Evolutionary conservation across 2,113 vertebrate genomes (phyloP), one percentile per base, ranked within the genome.

Genomic region (Sminthopsis crassicaudata): DNA sequence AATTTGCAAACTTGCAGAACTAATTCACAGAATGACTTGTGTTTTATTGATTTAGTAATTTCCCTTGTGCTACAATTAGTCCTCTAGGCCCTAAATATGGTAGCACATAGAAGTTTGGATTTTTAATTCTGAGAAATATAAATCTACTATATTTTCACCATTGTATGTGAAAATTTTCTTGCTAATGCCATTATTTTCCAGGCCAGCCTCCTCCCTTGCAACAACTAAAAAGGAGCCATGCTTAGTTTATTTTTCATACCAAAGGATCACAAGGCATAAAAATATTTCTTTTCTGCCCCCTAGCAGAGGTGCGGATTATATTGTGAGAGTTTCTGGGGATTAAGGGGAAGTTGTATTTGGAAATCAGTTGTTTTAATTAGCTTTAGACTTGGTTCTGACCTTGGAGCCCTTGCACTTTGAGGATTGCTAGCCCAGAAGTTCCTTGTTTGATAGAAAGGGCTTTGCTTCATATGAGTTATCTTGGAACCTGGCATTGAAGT

Each of bases 11-110:
- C 67, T 84, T 42, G 67, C 67, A 84, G n/a, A 84, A 42, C 67
- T 84, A 84, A 84, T 84, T 84, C 67, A 84, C 67, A 84, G 67
- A n/a, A 84, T 42, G 67, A 84, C 67, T 84, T 84, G 67, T 84
- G 19, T 42, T 84, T 84, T 84, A 84, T 84, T 84, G 67, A 84
- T 84, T 84, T 84, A 84, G 67, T 84, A 84, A 84, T 84, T 84
- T 84, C 67, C 67, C 67, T 42, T 42, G 67, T 84, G 67, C 67
- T 19, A 2, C 67, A 84, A 84, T 84, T 84, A 84, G 67, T 84
- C 67, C 67, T 84, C 67, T 84, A 84, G 67, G 67, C 67, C 19
- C 67, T 84, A 42, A 42, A 84, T 3, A 7, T 84, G 19, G n/a
- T 84, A 84, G 67, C 67, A 23, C n/a, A 42, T 84, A 8, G 67